Evolutionary conservation across 2,113 vertebrate species (phyloP), one percentile per base, ranked within the genome.

Genomic region (Neoarius graeffei): DNA sequence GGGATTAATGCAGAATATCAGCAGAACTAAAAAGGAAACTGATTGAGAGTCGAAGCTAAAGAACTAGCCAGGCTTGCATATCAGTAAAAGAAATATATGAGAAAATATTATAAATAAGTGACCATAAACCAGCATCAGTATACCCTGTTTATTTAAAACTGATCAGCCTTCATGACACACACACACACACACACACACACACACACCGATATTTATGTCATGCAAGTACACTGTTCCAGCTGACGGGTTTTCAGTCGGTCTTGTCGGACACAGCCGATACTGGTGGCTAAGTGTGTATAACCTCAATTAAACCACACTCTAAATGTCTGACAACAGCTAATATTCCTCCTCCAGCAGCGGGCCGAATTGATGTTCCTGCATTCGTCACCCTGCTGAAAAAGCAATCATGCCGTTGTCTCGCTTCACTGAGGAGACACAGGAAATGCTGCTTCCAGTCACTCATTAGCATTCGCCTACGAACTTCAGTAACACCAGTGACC

Each of bases 321-420:
- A 94, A 95, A 92, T 94, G 94, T 94, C 94, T 94, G 94, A 95
- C 94, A 95, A 95, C 93, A 93, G 94, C 94, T 95, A 94, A 96
- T 95, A 95, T 95, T 94, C 93, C 94, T 94, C 92, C 88, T 93
- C 93, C 94, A 93, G 89, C 86, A 86, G 92, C 92, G 88, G 90
- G 88, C 84, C 94, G 81, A 95, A 95, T 95, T 93, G 91, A 95
- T 95, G 94, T 94, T 95, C 93, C 91, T 91, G 91, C 91, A 94
- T 95, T 94, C 91, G 93, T 94, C 94, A 93, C 92, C 88, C 91
- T 20, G 86, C 92, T 91, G 92, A 91, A 94, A 94, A 94, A 94
- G 95, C 95, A 95, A 96, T 95, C 95, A 95, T 92, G 90, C 87
- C 20, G 92, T 92, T 93, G 93, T 93, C 92, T 94, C 90, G 90